Conservation (phyloP, 2,797 vertebrate species). For the Poeciliopsis infans region DNA sequence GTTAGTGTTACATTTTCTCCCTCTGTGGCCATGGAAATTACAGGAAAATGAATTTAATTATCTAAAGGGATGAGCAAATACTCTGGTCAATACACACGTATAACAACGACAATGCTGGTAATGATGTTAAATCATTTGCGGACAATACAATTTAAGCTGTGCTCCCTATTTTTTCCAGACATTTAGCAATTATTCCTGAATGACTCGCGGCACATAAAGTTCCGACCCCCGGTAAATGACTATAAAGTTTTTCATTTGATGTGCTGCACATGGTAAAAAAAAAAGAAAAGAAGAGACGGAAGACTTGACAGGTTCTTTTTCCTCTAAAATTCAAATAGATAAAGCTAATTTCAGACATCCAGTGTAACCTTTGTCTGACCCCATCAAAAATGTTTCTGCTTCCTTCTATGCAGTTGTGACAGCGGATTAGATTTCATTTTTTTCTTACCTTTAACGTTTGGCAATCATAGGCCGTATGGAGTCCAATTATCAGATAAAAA, state of each 20-base stretch:
- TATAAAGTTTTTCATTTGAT: background rate
- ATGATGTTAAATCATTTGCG: background rate
- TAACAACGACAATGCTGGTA: background rate
- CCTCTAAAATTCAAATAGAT: background rate
- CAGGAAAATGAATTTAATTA: background rate
- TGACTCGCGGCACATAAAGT: background rate
- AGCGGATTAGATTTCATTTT: background rate
- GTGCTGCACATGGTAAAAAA: background rate
- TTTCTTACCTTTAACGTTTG: background rate
- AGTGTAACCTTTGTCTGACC: background rate
- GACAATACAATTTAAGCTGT: background rate
- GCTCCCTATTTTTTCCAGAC: background rate
- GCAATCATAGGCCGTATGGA: background rate
- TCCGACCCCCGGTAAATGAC: background rate
- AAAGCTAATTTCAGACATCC: background rate
- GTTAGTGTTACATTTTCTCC: background rate
- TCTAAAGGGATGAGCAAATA: background rate
- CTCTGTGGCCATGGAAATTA: background rate
- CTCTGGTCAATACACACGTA: background rate
- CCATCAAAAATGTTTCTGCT: background rate
- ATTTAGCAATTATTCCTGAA: background rate
- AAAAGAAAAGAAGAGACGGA: background rate
- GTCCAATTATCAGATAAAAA: conserved; percentile 1
- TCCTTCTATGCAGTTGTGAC: background rate
- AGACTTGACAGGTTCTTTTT: background rate